Conservation (phyloP, 2,113 vertebrate species). For the Anarrhichthys ocellatus region DNA sequence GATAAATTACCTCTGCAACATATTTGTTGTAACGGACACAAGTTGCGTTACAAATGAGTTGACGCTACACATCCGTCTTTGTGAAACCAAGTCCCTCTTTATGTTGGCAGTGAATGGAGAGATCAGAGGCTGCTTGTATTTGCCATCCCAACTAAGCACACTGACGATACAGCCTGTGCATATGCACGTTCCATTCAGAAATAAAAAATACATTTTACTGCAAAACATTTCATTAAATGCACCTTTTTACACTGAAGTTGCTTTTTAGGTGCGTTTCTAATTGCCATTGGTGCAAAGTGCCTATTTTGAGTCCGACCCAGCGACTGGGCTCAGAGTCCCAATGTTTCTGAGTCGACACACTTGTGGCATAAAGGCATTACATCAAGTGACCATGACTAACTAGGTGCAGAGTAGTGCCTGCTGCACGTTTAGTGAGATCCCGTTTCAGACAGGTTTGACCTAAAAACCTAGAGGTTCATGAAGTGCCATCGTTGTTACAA, state of each 20-base stretch:
- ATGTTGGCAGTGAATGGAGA: slow-evolving; percentile 78
- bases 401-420: background rate
- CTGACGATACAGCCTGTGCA: slow-evolving; percentile 37
- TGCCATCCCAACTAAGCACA: slow-evolving; percentile 44
- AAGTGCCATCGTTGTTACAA: background rate
- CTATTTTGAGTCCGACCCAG: background rate
- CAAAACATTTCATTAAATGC: background rate
- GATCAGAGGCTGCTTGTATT: slow-evolving; percentile 65
- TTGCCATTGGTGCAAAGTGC: background rate
- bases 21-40: background rate
- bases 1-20: slow-evolving; percentile 13
- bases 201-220: background rate
- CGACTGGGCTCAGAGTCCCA: background rate
- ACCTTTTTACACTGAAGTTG: slow-evolving; percentile 29
- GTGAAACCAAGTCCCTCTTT: background rate
- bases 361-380: background rate
- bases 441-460: background rate
- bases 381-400: background rate
- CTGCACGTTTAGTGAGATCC: background rate
- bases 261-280: slow-evolving; percentile 11
- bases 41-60: background rate
- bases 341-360: background rate
- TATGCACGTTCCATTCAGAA: background rate
- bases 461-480: background rate
- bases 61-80: background rate